Evolutionary conservation across 2,113 vertebrate species (phyloP).

Genomic region (Rhinoderma darwinii): DNA sequence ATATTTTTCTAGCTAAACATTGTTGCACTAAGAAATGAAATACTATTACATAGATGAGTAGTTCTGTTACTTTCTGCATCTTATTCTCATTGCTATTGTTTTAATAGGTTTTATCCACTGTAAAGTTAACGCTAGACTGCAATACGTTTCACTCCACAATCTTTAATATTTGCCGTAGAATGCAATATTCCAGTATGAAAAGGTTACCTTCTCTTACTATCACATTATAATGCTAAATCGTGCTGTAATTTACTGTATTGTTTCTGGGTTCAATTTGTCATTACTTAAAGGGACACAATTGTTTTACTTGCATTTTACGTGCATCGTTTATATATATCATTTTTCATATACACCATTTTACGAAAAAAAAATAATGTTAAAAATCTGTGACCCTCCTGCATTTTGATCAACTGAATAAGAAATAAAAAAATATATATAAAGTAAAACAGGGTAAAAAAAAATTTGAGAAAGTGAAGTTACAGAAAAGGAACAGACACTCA

Average conservation of each 20-base stretch:
- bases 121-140: slow-evolving; percentile 12
- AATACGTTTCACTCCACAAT: slow-evolving; percentile 27
- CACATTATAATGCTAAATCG: neutral
- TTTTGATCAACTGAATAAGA: no score
- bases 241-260: neutral
- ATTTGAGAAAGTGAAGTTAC: no score
- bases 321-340: no score
- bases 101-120: neutral
- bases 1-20: slow-evolving; percentile 48
- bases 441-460: no score
- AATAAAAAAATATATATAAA: no score
- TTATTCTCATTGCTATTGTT: slow-evolving; percentile 31
- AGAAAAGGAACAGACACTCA: no score
- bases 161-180: slow-evolving; percentile 21
- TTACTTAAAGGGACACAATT: neutral
- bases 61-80: slow-evolving; percentile 39
- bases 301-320: neutral
- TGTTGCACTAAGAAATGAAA: slow-evolving; percentile 39
- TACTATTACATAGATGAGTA: slow-evolving; percentile 46
- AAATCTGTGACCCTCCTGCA: no score
- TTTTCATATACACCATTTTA: no score
- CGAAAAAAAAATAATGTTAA: no score
- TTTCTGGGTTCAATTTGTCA: neutral
- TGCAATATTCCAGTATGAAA: neutral
- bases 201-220: neutral